phyloP scores from a whole-genome alignment of 1,140 invertebrate genomes.

The Daktulosphaira vitifoliae region DNA sequence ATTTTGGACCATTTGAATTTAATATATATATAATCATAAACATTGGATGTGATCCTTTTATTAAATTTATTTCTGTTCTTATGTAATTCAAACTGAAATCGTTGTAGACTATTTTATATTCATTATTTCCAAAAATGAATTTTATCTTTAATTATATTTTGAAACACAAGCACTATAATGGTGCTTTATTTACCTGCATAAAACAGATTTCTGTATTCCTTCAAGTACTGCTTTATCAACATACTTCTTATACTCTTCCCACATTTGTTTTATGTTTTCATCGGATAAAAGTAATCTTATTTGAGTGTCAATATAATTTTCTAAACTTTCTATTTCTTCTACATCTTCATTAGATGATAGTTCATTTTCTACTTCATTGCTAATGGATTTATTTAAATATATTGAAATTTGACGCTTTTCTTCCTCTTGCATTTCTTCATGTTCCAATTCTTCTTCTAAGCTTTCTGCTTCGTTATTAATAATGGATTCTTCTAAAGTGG shows the following conservation, averaged over 20 bases:
- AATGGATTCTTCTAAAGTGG: not conserved
- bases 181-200: conserved; percentile 41
- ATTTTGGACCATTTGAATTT: not conserved
- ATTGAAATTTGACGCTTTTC: too few species aligned
- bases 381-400: too few species aligned
- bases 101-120: too few species aligned
- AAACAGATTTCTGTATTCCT: conserved; percentile 50
- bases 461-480: not conserved
- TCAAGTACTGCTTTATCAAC: conserved; percentile 54
- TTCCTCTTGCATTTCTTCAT: conserved; percentile 31
- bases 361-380: conserved; percentile 17
- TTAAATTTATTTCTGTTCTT: not conserved
- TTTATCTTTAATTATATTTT: too few species aligned
- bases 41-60: not conserved
- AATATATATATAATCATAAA: not conserved
- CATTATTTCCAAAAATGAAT: too few species aligned
- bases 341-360: not conserved
- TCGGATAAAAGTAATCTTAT: conserved; percentile 32
- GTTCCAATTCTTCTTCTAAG: conserved; percentile 22
- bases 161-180: too few species aligned
- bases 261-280: conserved; percentile 42
- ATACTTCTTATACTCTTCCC: conserved; percentile 55
- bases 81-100: conserved; percentile 16
- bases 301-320: not conserved
- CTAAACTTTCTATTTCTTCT: not conserved